phyloP scores from a whole-genome alignment of 2,888 invertebrate species.

The Cryptus viduatorius region DNA sequence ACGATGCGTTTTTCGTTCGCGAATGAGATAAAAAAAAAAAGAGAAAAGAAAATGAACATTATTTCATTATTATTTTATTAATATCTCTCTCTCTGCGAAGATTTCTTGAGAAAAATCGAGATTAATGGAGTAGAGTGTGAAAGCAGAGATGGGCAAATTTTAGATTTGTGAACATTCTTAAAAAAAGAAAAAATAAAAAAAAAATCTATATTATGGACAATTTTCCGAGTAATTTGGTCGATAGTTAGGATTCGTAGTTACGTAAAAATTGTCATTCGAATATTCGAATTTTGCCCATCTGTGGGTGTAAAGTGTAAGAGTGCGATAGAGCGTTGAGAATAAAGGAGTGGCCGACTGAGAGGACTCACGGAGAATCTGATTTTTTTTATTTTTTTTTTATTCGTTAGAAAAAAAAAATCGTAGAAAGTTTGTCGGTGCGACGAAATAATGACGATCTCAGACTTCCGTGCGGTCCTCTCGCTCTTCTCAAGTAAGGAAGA shows the following conservation, averaged over 20 bases:
- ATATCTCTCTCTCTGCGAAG: background rate
- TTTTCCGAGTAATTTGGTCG: background rate
- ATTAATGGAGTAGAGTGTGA: background rate
- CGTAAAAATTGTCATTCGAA: background rate
- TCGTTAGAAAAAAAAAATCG: background rate
- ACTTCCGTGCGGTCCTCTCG: constrained; percentile 32
- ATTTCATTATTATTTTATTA: background rate
- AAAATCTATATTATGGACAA: background rate
- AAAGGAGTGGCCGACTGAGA: constrained; percentile 25
- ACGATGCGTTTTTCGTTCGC: constrained; percentile 18
- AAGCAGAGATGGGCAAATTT: background rate
- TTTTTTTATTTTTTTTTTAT: background rate
- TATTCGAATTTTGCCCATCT: constrained; percentile 12
- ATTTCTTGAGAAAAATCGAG: constrained; percentile 19
- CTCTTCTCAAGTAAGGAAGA: constrained; percentile 40
- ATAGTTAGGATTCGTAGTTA: background rate
- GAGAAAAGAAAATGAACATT: background rate
- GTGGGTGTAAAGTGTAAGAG: background rate
- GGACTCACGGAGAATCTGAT: background rate
- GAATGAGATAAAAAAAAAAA: constrained; percentile 25
- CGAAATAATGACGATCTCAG: constrained; percentile 18
- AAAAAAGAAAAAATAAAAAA: background rate
- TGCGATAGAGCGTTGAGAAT: constrained; percentile 12
- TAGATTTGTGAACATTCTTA: background rate
- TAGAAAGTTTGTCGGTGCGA: background rate